Conservation (phyloP, 2,888 invertebrate species). For the Agonum fuliginosum region DNA sequence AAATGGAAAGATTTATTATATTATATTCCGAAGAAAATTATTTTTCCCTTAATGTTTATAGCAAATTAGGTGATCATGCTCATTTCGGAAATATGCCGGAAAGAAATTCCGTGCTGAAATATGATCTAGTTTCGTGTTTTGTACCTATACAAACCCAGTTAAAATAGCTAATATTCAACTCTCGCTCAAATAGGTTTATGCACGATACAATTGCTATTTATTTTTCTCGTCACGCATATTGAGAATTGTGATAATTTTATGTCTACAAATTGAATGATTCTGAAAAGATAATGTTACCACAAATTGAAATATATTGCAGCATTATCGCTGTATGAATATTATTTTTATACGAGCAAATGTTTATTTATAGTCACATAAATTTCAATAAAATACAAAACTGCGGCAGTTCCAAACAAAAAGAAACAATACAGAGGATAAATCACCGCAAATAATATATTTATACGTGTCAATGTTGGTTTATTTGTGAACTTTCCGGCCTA, state of each 20-base stretch:
- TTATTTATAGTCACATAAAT: slow-evolving; percentile 32
- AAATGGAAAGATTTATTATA: no score
- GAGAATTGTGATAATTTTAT: neutral
- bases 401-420: slow-evolving; percentile 5
- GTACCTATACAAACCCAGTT: neutral
- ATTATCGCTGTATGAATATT: slow-evolving; percentile 26
- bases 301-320: slow-evolving; percentile 29
- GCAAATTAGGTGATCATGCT: no score
- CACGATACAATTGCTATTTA: slow-evolving; percentile 32
- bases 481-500: no score
- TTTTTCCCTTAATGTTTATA: no score
- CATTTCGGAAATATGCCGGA: no score
- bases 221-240: slow-evolving; percentile 11
- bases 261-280: slow-evolving; percentile 33
- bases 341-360: slow-evolving; percentile 13
- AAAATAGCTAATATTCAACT: neutral
- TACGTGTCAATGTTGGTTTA: slow-evolving; percentile 8
- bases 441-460: slow-evolving; percentile 11
- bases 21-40: no score
- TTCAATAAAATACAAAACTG: slow-evolving; percentile 34
- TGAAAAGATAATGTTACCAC: slow-evolving; percentile 13
- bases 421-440: slow-evolving; percentile 21
- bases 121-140: slow-evolving; percentile 27
- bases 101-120: no score
- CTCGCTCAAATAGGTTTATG: slow-evolving; percentile 16